Base-by-base conservation (phyloP, 2,797 vertebrate species). In the Pempheris klunzingeri region DNA sequence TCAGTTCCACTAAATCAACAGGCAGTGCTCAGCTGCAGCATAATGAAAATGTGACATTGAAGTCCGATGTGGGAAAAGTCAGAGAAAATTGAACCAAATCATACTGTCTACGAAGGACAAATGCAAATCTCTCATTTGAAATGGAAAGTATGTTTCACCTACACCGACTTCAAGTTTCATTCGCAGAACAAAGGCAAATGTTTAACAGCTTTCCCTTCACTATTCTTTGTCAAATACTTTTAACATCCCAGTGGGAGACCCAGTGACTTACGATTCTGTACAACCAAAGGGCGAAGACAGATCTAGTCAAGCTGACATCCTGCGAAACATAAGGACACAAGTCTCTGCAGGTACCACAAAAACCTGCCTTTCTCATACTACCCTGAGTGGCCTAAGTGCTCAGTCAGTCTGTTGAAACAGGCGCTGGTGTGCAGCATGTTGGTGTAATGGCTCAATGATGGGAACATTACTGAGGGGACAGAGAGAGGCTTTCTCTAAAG, bases 1-100 rank as follows among this genome's bases (percentile, higher is more conserved):
- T 90, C 90, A 87, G 84, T 86, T 88, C 85, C 87, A 88, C 87
- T 49, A 64, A 83, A 83, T 72, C 78, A 87, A 78, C 73, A 82
- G 81, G 64, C 77, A 74, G 58, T 13, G 81, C 72, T 86, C 74
- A 53, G 62, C 71, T 52, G 72, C 74, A 4, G 81, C 81, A 78
- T 83, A 87, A 90, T 88, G 88, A 78, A 88, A 89, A 88, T 7
- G 75, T 85, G 86, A 92, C 92, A 79, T 88, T 91, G 88, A 82
- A 77, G 70, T 83, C 50, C 41, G n/a, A 81, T 18, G 54, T 44
- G 58, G 73, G 77, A 81, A 75, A 84, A 85, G 84, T 80, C 75
- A 74, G 50, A 52, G 61, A 67, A 87, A 87, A 77, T 49, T 36
- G 41, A 70, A 85, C 65, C 50, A 53, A 78, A 84, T 81, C 78